These are phyloP conservation scores for Drosophila arawakana DNA, from an alignment of 1,140 invertebrate genomes.

Conservation along the genomic window DNA sequence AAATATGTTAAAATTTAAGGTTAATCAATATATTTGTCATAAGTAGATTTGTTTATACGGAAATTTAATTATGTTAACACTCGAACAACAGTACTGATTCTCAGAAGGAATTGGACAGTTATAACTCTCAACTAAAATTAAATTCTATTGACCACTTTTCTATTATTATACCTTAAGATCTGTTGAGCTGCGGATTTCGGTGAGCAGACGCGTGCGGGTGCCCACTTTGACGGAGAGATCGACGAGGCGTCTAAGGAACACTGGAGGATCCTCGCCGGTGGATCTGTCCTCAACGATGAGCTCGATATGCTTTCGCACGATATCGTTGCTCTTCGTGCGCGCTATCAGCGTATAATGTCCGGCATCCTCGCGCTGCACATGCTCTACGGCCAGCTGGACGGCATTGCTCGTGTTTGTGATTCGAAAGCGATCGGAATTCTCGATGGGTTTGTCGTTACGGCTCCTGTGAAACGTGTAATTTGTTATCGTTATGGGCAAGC, in stretches of 20 bases:
- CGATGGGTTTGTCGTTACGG: constrained; percentile 78
- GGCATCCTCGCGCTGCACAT: constrained; percentile 83
- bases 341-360: constrained; percentile 83
- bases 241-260: constrained; percentile 90
- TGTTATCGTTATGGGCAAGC: neutral
- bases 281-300: constrained; percentile 84
- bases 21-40: too few species aligned
- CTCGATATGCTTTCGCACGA: constrained; percentile 78
- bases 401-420: constrained; percentile 84
- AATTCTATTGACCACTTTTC: too few species aligned
- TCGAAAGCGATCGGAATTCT: constrained; percentile 82
- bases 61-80: too few species aligned
- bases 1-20: too few species aligned
- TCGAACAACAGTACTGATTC: too few species aligned
- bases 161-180: constrained; percentile 88
- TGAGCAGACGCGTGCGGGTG: constrained; percentile 91
- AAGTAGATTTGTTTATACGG: too few species aligned
- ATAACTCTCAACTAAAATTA: too few species aligned
- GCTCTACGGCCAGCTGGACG: constrained; percentile 83
- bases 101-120: too few species aligned
- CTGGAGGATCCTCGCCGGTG: constrained; percentile 89
- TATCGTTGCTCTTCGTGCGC: constrained; percentile 74
- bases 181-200: constrained; percentile 92
- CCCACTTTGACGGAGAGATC: constrained; percentile 94
- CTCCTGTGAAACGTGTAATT: constrained; percentile 59